Conservation (phyloP, 2,888 invertebrate species). For the Frankliniella fusca region DNA sequence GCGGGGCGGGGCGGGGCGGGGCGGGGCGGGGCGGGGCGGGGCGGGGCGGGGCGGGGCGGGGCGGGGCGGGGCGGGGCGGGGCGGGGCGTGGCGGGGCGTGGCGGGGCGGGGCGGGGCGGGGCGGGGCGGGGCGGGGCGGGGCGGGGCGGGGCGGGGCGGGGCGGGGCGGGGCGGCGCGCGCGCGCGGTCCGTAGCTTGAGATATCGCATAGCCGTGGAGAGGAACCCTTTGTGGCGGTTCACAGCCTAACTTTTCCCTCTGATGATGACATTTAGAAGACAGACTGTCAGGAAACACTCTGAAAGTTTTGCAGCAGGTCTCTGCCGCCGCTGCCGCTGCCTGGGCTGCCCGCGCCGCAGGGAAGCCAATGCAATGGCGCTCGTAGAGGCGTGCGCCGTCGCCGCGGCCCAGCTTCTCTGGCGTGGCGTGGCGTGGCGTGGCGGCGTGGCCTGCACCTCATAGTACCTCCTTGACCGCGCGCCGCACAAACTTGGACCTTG, state of each 20-base stretch:
- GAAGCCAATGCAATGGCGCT: background rate
- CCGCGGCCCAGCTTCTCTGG: background rate
- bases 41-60: background rate
- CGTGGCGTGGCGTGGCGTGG: background rate
- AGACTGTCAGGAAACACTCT: conserved; percentile 26
- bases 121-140: background rate
- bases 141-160: background rate
- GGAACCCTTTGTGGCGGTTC: background rate
- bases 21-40: background rate
- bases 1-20: background rate
- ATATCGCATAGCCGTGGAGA: background rate
- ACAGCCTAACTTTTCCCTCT: background rate
- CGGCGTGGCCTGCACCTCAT: background rate
- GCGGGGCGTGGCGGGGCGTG: background rate
- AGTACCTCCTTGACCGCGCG: background rate
- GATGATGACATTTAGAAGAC: conserved; percentile 25
- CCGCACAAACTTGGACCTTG: background rate
- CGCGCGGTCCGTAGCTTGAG: background rate
- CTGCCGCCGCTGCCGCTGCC: background rate
- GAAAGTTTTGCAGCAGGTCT: conserved; percentile 7
- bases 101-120: background rate
- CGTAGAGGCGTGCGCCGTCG: background rate
- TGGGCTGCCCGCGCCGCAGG: background rate
- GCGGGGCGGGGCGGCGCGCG: background rate
- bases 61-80: background rate